phyloP scores from a whole-genome alignment of 2,113 vertebrate species.

The Spilogale gracilis region DNA sequence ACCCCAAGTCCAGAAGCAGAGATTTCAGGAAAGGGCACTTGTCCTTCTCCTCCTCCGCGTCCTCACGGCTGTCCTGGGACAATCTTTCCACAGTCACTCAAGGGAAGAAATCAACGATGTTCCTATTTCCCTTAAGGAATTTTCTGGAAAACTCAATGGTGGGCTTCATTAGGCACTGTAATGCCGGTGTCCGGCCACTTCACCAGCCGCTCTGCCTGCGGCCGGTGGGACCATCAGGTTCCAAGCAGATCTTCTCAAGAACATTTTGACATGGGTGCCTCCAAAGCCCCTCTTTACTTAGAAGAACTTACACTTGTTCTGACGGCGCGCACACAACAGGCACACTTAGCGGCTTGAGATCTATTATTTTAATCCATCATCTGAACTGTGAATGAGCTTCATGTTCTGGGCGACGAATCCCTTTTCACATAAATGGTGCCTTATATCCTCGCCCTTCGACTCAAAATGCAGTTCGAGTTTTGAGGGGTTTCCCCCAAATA shows the following conservation, averaged over 20 bases:
- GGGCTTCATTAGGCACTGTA: neutral
- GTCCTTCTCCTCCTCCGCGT: neutral
- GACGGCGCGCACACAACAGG: too few relatives aligned
- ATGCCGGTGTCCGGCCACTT: neutral
- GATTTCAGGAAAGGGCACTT: neutral
- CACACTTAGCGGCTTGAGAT: neutral
- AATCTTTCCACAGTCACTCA: neutral
- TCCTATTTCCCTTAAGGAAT: neutral
- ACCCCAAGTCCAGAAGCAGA: neutral
- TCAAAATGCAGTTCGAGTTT: neutral
- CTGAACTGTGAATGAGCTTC: neutral
- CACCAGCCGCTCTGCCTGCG: neutral
- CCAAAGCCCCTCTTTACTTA: neutral
- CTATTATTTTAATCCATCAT: neutral
- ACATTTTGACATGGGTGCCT: neutral
- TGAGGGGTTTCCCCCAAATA: too few relatives aligned
- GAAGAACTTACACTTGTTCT: neutral
- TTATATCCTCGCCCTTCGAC: neutral
- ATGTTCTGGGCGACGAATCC: neutral
- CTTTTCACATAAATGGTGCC: neutral
- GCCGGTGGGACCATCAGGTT: accelerated
- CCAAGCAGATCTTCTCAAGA: neutral
- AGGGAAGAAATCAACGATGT: neutral
- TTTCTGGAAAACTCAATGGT: neutral
- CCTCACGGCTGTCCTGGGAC: neutral